Base-by-base conservation (phyloP, 2,888 invertebrate species). In the Rhamnusium bicolor region DNA sequence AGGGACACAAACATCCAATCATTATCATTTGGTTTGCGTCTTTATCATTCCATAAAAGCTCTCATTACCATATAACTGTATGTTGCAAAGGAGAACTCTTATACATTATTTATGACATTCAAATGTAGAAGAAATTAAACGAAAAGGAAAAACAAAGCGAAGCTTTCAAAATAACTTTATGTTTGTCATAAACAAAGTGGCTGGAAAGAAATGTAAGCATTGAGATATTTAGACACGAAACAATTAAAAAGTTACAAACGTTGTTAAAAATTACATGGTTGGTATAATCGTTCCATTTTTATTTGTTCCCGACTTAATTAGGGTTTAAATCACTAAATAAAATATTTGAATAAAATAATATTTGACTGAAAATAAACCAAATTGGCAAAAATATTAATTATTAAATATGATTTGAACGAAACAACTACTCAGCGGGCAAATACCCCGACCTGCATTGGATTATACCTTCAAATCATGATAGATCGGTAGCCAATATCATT, bases 31-130 rank as follows among this genome's bases (percentile, higher is more conserved):
- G 65, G 65, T 53, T 65, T 65, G 53, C 53, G 32, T 65, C 24
- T 53, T 49, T 27, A 40, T 14, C 65, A 21, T 65, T 24, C 65
- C 32, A 29, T 40, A 29, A 18, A 65, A 65, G 53, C 29, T 19
- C 51, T 14, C 49, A 65, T 65, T 65, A 65, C 27, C 63, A 65
- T 65, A 65, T 65, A 65, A 65, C 63, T 51, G 51, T 51, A 65
- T 27, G 63, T 51, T 51, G 63, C 51, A 53, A 32, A 27, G 63
- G 51, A 60, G 40, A 53, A 60, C 24, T 56, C 69, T 72, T 58
- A 72, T 72, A 60, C 72, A 72, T 72, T 72, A 72, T 72, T 72
- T 63, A 72, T 72, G 58, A 53, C 49, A 72, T 72, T 72, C 69
- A 72, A 72, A 72, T 72, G 24, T 24, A 27, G 51, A 46, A 21